Conservation (phyloP, 2,113 vertebrate species). For the Aramus guarauna region DNA sequence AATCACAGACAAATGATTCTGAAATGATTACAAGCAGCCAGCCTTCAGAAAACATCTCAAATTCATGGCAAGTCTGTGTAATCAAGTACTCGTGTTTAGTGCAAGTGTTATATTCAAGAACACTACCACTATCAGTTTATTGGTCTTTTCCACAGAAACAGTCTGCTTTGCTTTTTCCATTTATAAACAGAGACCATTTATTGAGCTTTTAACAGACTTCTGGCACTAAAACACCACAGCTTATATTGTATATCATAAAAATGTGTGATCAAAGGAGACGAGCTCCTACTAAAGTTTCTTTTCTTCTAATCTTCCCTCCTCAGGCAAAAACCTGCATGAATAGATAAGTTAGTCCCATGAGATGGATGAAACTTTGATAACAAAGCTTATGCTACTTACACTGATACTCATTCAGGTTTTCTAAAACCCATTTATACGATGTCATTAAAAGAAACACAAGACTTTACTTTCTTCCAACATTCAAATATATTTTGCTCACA, state of each 20-base stretch:
- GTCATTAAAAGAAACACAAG: not conserved
- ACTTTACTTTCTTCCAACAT: not conserved
- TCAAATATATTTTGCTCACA: not conserved
- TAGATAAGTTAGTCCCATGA: conserved; percentile 8
- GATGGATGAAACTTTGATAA: not conserved
- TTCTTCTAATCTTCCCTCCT: conserved; percentile 33
- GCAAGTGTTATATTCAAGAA: not conserved
- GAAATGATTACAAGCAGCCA: not conserved
- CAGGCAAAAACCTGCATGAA: conserved; percentile 49
- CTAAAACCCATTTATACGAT: not conserved
- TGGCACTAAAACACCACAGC: not conserved
- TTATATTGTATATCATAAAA: not conserved
- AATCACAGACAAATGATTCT: not conserved
- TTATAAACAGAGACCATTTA: not conserved
- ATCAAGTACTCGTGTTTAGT: not conserved
- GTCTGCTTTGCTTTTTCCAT: not conserved
- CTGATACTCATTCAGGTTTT: not conserved
- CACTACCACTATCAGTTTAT: not conserved
- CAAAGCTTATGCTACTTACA: not conserved
- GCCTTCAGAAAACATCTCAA: not conserved
- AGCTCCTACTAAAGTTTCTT: not conserved
- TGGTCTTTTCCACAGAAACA: not conserved
- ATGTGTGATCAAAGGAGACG: conserved; percentile 11
- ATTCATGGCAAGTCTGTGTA: not conserved
- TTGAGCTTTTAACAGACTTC: not conserved